Base-by-base conservation (phyloP, 2,797 vertebrate genomes). In the Phrynocephalus vlangalii region DNA sequence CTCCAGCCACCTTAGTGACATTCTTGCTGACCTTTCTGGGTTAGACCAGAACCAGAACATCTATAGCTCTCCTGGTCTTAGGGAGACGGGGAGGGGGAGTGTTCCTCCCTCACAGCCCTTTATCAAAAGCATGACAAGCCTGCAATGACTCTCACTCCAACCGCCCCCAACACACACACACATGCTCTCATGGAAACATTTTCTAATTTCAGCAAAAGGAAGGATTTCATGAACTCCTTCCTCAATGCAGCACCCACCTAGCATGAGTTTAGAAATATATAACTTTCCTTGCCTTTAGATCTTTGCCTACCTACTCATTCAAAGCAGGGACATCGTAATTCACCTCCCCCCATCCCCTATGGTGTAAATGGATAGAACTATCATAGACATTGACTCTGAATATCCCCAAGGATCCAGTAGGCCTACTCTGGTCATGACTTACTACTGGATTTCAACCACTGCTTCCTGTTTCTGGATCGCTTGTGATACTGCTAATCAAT, bases 1-100 rank as follows among this genome's bases (percentile, higher is more conserved):
- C 79, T 87, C 86, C 52, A 87, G 86, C 79, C 60, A 80, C 90
- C 88, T 91, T 83, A 85, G 85, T 75, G 72, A 44, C 83, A 92
- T 89, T 90, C 91, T 89, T 86, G 66, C 82, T 86, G 56, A 78
- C 84, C 71, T 88, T 86, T 91, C 73, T 52, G 33, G 52, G 56
- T 84, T 81, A 86, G 71, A 33, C 50, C 71, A 88, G 78, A 88
- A 48, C 33, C 71, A 88, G 78, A 88, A 48, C 33, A 60, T 44
- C 38, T 70, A 63, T 44, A 76, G 60, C 48, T 88, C 22, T 75
- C 26, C 30, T 85, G 79, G 24, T 63, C 60, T 79, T 16, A 33
- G 9, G 33, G 77, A 88, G 70, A 50, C 71, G 38, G 82, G 44
- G 56, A 20, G 22, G n/a, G 38, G n/a, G 38, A 76, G 24, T 38